These are phyloP conservation scores for Megaustenia siamemsis DNA, from an alignment of 2,888 invertebrate genomes.

Conservation along the genomic window DNA sequence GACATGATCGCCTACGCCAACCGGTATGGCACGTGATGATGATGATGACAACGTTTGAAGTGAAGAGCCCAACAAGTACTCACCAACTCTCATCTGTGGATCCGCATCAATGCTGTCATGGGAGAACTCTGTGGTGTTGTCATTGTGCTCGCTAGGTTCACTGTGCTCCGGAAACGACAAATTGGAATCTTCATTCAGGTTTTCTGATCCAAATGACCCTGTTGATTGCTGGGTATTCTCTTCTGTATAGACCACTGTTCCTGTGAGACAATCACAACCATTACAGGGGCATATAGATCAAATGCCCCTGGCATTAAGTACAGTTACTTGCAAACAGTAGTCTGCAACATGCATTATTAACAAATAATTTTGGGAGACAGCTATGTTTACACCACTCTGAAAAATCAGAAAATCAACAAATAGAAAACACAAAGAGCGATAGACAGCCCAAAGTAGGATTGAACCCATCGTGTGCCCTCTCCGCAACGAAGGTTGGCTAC, in stretches of 20 bases:
- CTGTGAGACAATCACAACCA: conserved; percentile 42
- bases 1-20: no score
- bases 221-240: conserved; percentile 76
- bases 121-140: conserved; percentile 60
- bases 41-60: not conserved
- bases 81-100: conserved; percentile 65
- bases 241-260: conserved; percentile 69
- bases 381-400: no score
- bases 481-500: no score
- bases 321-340: no score
- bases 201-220: conserved; percentile 70
- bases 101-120: conserved; percentile 75
- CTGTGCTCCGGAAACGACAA: conserved; percentile 72
- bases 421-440: no score
- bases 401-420: no score
- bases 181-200: conserved; percentile 76
- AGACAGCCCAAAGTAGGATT: no score
- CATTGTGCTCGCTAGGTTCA: conserved; percentile 55
- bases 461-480: no score
- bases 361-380: no score
- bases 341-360: no score
- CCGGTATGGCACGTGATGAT: not conserved
- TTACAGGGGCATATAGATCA: not conserved
- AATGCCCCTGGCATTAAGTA: no score
- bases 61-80: conserved; percentile 37